Evolutionary conservation across 2,888 invertebrate genomes (phyloP).

Genomic region (Sinotaia quadrata): DNA sequence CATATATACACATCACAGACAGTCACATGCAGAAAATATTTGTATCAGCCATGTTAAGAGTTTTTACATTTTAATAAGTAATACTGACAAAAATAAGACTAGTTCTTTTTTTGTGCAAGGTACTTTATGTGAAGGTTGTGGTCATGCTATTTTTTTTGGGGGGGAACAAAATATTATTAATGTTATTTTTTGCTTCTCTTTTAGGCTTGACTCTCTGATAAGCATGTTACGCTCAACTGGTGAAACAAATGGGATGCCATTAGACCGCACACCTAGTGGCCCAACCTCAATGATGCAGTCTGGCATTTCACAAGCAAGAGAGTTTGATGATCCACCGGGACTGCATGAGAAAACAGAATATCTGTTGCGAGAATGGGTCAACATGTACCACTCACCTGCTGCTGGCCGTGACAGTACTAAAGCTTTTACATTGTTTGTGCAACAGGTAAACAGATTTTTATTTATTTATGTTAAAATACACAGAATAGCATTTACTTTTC

Average conservation of each 20-base stretch:
- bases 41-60: too few relatives aligned
- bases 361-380: conserved; percentile 95
- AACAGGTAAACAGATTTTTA: conserved; percentile 76
- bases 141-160: not conserved
- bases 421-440: conserved; percentile 93
- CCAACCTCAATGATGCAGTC: conserved; percentile 86
- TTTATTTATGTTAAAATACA: too few relatives aligned
- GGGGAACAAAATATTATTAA: not conserved
- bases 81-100: too few relatives aligned
- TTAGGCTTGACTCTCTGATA: conserved; percentile 62
- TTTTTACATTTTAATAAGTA: too few relatives aligned
- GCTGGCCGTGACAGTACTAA: conserved; percentile 77
- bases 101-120: too few relatives aligned
- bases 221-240: conserved; percentile 15
- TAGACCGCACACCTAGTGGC: conserved; percentile 80
- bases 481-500: too few relatives aligned
- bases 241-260: conserved; percentile 15
- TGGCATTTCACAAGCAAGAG: conserved; percentile 88
- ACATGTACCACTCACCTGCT: conserved; percentile 82
- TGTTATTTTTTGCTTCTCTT: not conserved
- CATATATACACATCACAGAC: too few relatives aligned
- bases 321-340: conserved; percentile 93
- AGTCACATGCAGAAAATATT: too few relatives aligned
- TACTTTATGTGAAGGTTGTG: too few relatives aligned
- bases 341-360: conserved; percentile 95